Evolutionary conservation across 2,113 vertebrate genomes (phyloP).

Genomic region (Oriolus oriolus): DNA sequence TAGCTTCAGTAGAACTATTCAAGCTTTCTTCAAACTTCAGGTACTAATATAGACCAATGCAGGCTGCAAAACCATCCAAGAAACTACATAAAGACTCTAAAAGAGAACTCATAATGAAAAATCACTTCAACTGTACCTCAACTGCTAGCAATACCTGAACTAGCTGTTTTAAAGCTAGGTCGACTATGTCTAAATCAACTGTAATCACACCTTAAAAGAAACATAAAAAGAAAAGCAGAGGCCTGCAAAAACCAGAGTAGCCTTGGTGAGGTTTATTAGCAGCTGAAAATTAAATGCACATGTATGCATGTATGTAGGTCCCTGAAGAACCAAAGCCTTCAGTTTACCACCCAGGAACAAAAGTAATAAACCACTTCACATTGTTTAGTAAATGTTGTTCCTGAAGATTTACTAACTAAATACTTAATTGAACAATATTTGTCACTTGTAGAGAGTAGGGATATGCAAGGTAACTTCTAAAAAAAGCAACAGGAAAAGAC

Average conservation of each 20-base stretch:
- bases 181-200: neutral
- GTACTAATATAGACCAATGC: neutral
- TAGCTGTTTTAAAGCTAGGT: neutral
- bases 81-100: neutral
- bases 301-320: neutral
- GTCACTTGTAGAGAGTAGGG: neutral
- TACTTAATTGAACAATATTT: neutral
- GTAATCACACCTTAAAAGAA: neutral
- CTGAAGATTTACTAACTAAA: neutral
- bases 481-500: neutral
- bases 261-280: neutral
- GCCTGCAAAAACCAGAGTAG: neutral
- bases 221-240: neutral
- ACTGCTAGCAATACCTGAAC: neutral
- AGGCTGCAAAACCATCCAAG: neutral
- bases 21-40: neutral
- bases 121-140: neutral
- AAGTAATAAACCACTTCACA: neutral
- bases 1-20: neutral
- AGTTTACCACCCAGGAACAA: neutral
- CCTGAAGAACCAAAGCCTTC: neutral
- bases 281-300: neutral
- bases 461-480: neutral
- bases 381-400: neutral
- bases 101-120: neutral